Conservation (phyloP, 2,113 vertebrate genomes). For the Meriones unguiculatus region DNA sequence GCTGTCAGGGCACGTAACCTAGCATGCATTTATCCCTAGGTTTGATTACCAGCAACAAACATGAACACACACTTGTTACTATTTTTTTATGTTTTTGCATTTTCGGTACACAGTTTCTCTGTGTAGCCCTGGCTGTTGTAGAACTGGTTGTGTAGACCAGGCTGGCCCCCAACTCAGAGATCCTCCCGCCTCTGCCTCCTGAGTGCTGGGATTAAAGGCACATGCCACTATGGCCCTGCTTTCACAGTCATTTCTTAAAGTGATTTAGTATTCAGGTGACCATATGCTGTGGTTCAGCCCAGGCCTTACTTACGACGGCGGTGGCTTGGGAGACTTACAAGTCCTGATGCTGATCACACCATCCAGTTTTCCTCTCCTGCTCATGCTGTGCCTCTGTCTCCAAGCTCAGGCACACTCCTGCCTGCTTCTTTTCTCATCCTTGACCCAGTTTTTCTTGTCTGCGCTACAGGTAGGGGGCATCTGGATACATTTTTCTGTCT, state of each 20-base stretch:
- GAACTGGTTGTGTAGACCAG: neutral
- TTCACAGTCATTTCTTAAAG: constrained; percentile 26
- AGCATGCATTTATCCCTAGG: too few relatives aligned
- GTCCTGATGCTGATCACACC: neutral
- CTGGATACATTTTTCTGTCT: neutral
- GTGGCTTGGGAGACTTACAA: neutral
- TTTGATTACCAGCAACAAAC: neutral
- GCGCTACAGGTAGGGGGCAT: neutral
- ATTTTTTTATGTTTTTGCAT: neutral
- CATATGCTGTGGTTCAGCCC: neutral
- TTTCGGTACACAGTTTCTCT: neutral
- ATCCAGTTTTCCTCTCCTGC: neutral
- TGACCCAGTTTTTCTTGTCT: constrained; percentile 32
- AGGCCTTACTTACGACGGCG: neutral
- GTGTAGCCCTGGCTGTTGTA: neutral
- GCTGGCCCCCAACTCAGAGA: neutral
- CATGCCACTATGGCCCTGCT: neutral
- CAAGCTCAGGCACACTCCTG: neutral
- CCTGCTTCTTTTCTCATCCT: constrained; percentile 37
- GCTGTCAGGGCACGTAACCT: neutral
- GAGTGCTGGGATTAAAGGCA: neutral
- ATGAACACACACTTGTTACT: neutral
- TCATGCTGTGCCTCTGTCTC: neutral
- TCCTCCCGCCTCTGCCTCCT: neutral
- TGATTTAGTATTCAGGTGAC: neutral